Percentiles rank a stretch among this genome's conserved stretches.
These are phyloP conservation scores for Ammodytes dubius DNA, from an alignment of 2,113 vertebrate genomes.

Conservation along the genomic window DNA sequence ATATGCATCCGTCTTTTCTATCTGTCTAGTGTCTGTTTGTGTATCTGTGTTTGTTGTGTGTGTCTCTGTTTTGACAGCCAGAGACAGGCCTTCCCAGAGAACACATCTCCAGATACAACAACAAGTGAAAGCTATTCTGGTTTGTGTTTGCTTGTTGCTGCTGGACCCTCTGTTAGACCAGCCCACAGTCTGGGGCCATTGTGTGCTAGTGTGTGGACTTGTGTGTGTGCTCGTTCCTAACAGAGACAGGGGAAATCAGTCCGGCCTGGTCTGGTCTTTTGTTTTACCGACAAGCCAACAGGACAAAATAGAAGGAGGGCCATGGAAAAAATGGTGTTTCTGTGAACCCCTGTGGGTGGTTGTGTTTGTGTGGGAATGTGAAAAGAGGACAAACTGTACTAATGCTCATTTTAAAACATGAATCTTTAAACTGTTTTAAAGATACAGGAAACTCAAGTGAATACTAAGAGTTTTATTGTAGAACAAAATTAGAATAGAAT, in stretches of 20 bases:
- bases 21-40: constrained; percentile 24
- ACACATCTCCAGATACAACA: constrained; percentile 77
- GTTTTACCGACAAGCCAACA: constrained; percentile 75
- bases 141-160: constrained; percentile 69
- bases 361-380: constrained; percentile 35
- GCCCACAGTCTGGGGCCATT: constrained; percentile 47
- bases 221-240: constrained; percentile 32
- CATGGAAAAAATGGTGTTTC: constrained; percentile 70
- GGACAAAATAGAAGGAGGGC: constrained; percentile 69
- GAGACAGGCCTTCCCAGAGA: constrained; percentile 57
- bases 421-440: constrained; percentile 14
- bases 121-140: constrained; percentile 72
- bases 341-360: constrained; percentile 31
- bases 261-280: constrained; percentile 79
- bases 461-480: background rate
- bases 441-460: background rate
- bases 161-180: constrained; percentile 68
- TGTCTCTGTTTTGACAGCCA: constrained; percentile 62
- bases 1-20: constrained; percentile 49
- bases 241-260: constrained; percentile 81
- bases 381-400: constrained; percentile 39
- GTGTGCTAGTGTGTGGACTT: constrained; percentile 25
- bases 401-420: constrained; percentile 26
- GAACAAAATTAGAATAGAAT: background rate
- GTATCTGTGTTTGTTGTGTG: constrained; percentile 26